Conservation (phyloP, 2,113 vertebrate genomes). For the Engraulis encrasicolus region DNA sequence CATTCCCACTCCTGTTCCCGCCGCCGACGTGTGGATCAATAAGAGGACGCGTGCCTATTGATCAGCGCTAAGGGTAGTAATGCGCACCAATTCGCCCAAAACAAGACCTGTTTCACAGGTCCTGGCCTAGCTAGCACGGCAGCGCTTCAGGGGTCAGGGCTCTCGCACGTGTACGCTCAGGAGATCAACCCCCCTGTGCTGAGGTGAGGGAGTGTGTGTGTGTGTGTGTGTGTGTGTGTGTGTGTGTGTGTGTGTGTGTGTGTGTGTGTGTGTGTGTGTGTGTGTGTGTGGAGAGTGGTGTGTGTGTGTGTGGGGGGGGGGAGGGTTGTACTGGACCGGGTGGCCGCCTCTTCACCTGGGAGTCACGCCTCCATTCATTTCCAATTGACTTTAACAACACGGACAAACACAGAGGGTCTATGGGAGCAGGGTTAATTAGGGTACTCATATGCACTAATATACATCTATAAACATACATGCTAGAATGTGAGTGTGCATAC, state of each 20-base stretch:
- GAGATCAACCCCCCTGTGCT: constrained; percentile 36
- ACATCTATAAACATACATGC: background rate
- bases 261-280: too few relatives aligned
- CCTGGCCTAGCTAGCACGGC: constrained; percentile 42
- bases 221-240: too few relatives aligned
- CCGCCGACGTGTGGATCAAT: constrained; percentile 54
- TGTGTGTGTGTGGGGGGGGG: too few relatives aligned
- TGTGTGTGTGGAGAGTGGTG: too few relatives aligned
- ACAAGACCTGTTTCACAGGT: constrained; percentile 52
- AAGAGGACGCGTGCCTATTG: constrained; percentile 55
- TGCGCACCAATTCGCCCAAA: constrained; percentile 59
- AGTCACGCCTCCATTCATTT: background rate
- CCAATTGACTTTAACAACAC: background rate
- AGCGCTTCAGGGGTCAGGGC: constrained; percentile 44
- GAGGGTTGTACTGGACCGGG: background rate
- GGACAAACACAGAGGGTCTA: background rate
- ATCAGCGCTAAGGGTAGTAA: constrained; percentile 54
- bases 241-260: too few relatives aligned
- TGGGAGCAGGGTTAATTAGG: background rate
- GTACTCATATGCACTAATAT: too few relatives aligned
- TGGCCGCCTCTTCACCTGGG: background rate
- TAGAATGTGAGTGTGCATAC: too few relatives aligned
- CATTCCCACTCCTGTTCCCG: constrained; percentile 55
- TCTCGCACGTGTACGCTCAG: constrained; percentile 50
- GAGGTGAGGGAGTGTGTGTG: too few relatives aligned